Conservation (phyloP, 2,113 vertebrate genomes). For the Corydoras maculifer region DNA sequence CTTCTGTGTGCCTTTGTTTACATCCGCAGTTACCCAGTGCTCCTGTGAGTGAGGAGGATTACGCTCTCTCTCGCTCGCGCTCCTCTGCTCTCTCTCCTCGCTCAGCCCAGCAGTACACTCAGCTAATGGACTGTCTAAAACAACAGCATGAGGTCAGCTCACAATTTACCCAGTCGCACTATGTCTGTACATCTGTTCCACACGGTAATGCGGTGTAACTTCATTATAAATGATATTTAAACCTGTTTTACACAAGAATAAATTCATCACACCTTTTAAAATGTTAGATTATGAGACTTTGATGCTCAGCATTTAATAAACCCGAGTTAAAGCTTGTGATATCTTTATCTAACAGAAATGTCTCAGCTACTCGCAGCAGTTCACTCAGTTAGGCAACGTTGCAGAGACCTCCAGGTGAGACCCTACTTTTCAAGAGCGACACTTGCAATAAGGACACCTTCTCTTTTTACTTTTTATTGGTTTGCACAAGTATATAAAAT, state of each 20-base stretch:
- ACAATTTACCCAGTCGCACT: neutral
- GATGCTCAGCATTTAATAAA: neutral
- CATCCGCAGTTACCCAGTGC: constrained; percentile 68
- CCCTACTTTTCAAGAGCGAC: neutral
- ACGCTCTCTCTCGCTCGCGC: constrained; percentile 65
- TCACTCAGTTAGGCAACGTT: constrained; percentile 75
- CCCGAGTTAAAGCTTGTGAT: neutral
- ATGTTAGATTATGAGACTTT: no score
- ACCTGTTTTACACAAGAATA: no score
- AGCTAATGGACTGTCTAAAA: constrained; percentile 73
- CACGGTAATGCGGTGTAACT: no score
- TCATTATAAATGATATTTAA: no score
- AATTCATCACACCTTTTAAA: no score
- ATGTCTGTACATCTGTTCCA: neutral
- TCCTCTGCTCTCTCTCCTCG: constrained; percentile 68
- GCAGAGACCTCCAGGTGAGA: constrained; percentile 76
- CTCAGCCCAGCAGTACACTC: constrained; percentile 66
- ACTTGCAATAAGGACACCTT: no score
- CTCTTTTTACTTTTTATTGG: no score
- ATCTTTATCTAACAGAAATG: constrained; percentile 70
- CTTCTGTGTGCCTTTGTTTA: neutral
- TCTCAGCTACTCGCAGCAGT: constrained; percentile 71
- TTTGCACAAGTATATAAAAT: no score
- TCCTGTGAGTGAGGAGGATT: constrained; percentile 77
- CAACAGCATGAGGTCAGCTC: constrained; percentile 77